Evolutionary conservation across 2,113 vertebrate species (phyloP).

Genomic region (Synchiropus splendidus): DNA sequence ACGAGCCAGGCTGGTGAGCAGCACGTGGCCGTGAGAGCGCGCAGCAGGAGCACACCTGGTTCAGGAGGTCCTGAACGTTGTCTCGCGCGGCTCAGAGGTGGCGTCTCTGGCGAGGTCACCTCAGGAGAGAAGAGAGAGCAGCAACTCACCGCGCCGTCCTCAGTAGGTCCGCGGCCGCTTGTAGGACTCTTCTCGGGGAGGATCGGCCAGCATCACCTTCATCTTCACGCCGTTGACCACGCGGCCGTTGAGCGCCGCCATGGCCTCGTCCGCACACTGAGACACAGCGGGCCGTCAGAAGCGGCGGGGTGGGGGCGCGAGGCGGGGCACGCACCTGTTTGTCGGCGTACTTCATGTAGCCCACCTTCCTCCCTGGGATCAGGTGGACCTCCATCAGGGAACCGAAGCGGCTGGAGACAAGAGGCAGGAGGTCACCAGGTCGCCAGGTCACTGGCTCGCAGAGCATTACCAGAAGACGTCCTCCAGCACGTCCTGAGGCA

Average conservation of each 20-base stretch:
- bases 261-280: constrained; percentile 80
- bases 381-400: constrained; percentile 87
- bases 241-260: constrained; percentile 78
- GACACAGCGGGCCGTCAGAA: too few relatives aligned
- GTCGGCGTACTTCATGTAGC: constrained; percentile 87
- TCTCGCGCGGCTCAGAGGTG: too few relatives aligned
- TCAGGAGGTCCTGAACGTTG: too few relatives aligned
- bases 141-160: constrained; percentile 1
- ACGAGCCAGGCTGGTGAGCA: too few relatives aligned
- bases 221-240: constrained; percentile 87
- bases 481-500: constrained; percentile 83
- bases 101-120: too few relatives aligned
- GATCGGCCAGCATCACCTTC: constrained; percentile 92
- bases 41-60: too few relatives aligned
- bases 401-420: constrained; percentile 75
- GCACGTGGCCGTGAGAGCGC: too few relatives aligned
- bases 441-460: too few relatives aligned
- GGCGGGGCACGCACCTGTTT: constrained; percentile 67
- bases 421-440: too few relatives aligned
- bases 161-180: constrained; percentile 89
- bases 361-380: constrained; percentile 88
- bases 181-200: constrained; percentile 84
- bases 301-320: too few relatives aligned
- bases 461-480: constrained; percentile 90
- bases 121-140: too few relatives aligned